Evolutionary conservation across 2,797 vertebrate genomes (phyloP).

Genomic region (Euphonia xanthogaster): DNA sequence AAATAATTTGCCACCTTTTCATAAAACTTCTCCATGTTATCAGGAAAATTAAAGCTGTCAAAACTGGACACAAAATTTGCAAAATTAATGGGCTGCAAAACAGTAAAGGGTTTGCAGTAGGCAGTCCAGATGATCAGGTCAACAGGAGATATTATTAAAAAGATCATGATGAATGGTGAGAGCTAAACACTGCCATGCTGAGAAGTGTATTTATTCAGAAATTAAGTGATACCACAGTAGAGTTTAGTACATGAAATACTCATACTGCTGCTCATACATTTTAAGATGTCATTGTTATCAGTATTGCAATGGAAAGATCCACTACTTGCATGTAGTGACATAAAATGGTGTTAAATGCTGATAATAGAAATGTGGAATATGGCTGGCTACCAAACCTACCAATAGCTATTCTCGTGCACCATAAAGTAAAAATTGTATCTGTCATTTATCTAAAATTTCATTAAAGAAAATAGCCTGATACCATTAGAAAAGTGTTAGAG

Average conservation of each 20-base stretch:
- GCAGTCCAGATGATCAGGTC: conserved; percentile 83
- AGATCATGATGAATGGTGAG: conserved; percentile 85
- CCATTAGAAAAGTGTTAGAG: not conserved
- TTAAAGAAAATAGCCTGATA: not conserved
- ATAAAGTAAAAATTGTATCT: not conserved
- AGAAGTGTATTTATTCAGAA: conserved; percentile 77
- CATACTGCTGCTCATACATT: not conserved
- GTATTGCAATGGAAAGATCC: not conserved
- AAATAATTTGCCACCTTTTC: conserved; percentile 47
- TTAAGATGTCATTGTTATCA: not conserved
- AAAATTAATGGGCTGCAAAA: conserved; percentile 88
- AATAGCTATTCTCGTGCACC: not conserved
- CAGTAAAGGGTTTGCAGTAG: conserved; percentile 77
- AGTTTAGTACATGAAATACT: not conserved
- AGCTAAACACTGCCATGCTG: conserved; percentile 67
- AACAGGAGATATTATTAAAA: conserved; percentile 82
- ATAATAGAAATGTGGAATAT: not conserved
- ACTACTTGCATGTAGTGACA: not conserved
- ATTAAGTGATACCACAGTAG: conserved; percentile 41
- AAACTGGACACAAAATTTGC: conserved; percentile 83
- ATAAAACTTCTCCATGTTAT: conserved; percentile 57
- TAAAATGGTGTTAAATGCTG: not conserved
- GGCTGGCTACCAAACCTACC: not conserved
- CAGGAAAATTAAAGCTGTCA: conserved; percentile 83
- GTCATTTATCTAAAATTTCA: not conserved